phyloP scores from a whole-genome alignment of 1,140 invertebrate species.

The Batillaria attramentaria region DNA sequence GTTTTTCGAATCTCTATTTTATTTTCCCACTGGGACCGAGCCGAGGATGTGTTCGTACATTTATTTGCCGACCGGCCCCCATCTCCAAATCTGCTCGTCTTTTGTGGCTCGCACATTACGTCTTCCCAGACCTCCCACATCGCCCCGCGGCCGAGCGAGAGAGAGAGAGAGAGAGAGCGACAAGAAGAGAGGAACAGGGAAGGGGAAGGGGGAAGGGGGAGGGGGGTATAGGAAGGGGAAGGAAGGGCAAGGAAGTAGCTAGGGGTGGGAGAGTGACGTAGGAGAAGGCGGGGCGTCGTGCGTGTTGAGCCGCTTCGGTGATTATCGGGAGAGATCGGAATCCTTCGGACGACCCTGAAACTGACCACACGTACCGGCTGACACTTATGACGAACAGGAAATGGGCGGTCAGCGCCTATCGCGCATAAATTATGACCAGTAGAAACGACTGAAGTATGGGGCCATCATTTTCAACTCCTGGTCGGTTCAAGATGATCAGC shows the following conservation, averaged over 20 bases:
- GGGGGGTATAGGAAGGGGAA: background rate
- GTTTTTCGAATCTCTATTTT: conserved; percentile 9
- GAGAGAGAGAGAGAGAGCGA: background rate
- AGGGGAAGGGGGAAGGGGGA: background rate
- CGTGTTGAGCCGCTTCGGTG: no score
- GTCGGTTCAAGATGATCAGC: no score
- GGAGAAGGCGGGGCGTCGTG: background rate
- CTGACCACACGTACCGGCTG: no score
- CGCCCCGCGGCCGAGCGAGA: no score
- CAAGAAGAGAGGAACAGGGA: background rate
- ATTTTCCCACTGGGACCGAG: background rate
- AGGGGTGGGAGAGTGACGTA: background rate
- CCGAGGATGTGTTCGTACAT: conserved; percentile 1
- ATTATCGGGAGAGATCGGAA: no score
- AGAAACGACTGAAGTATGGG: no score
- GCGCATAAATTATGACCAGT: no score
- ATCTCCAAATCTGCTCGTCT: background rate
- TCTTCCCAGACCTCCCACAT: no score
- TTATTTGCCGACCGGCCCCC: background rate
- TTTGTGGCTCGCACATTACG: conserved; percentile 3
- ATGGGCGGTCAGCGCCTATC: no score
- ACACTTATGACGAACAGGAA: no score
- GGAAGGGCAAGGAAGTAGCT: background rate
- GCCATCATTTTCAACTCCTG: no score
- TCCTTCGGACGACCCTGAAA: no score